A percentile compares a stretch with the other conserved stretches of the same genome.
These are phyloP conservation scores for Echiichthys vipera DNA, from an alignment of 2,797 vertebrate species.

Conservation along the genomic window DNA sequence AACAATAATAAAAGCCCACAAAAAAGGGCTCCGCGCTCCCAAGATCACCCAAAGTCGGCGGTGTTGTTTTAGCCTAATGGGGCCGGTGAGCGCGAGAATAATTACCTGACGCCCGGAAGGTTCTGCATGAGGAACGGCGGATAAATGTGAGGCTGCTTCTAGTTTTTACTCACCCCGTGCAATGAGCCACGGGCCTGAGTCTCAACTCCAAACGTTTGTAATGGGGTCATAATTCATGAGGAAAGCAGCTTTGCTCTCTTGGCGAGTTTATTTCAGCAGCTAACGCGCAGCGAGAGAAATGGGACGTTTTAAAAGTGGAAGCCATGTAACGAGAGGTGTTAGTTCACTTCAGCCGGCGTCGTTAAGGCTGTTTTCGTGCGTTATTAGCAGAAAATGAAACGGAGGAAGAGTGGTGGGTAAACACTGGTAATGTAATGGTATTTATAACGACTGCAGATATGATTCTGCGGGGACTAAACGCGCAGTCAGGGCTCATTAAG, in stretches of 20 bases:
- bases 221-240: constrained; percentile 83
- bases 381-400: constrained; percentile 45
- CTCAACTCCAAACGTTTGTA: constrained; percentile 72
- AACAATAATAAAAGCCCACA: constrained; percentile 39
- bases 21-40: neutral
- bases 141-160: constrained; percentile 48
- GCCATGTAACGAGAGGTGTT: constrained; percentile 57
- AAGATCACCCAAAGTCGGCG: constrained; percentile 57
- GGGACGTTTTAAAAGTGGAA: constrained; percentile 58
- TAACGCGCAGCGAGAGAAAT: constrained; percentile 54
- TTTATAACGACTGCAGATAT: neutral
- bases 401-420: constrained; percentile 8
- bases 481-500: constrained; percentile 5
- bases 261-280: constrained; percentile 56
- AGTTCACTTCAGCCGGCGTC: constrained; percentile 38
- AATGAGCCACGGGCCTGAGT: constrained; percentile 65
- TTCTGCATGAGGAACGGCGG: constrained; percentile 69
- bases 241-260: constrained; percentile 55
- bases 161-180: constrained; percentile 61
- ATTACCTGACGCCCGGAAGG: constrained; percentile 63
- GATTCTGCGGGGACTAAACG: constrained; percentile 27
- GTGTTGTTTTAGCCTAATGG: constrained; percentile 62
- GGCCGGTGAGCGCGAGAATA: constrained; percentile 52
- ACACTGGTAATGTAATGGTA: constrained; percentile 8
- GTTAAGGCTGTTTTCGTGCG: constrained; percentile 41